Evolutionary conservation across 2,113 vertebrate genomes (phyloP), one percentile per base, ranked within the genome.

Genomic region (Diphyllodes magnificus): DNA sequence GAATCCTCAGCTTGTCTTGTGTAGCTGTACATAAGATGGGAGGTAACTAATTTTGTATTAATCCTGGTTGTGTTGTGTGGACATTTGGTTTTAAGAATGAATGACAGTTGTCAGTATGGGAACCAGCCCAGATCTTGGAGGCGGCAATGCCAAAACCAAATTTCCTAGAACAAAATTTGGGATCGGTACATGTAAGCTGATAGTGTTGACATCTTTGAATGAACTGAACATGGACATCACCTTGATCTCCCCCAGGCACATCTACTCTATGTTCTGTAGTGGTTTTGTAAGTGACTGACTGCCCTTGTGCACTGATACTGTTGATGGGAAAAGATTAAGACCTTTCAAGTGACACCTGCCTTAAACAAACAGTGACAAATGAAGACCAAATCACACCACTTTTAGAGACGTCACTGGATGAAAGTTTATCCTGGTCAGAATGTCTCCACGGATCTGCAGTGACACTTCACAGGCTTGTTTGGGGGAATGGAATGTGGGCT

Each of bases 281-380:
- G 10, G 16, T 71, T 89, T 91, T 71, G 13, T 42, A 47, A 81
- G 33, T 40, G 53, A 44, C 24, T 44, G 11, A 11, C 37, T 45
- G 54, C 33, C 35, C 18, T 44, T 71, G 10, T 0, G 0, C 76
- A 25, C 28, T 85, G 25, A 53, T 56, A 19, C 30, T 7, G 3
- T 20, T 2, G 4, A 31, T 17, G 13, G 28, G 56, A 57, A 69
- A 85, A 80, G 23, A 44, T 47, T n/a, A 69, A 54, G 11, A 44
- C 25, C 24, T 23, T 59, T 59, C 44, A 27, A n/a, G 14, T 33
- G 47, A 91, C 24, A 71, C 10, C 25, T 7, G 0, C 18, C 39
- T 80, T 82, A 88, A 71, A 15, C 35, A 69, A 85, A 45, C 31
- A 49, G n/a, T 39, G n/a, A 71, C 31, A 79, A 84, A 72, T 14